A percentile compares a stretch with the other conserved stretches of the same genome.
These are phyloP conservation scores for Pontoporia blainvillei DNA, from an alignment of 2,113 vertebrate genomes.

Conservation along the genomic window DNA sequence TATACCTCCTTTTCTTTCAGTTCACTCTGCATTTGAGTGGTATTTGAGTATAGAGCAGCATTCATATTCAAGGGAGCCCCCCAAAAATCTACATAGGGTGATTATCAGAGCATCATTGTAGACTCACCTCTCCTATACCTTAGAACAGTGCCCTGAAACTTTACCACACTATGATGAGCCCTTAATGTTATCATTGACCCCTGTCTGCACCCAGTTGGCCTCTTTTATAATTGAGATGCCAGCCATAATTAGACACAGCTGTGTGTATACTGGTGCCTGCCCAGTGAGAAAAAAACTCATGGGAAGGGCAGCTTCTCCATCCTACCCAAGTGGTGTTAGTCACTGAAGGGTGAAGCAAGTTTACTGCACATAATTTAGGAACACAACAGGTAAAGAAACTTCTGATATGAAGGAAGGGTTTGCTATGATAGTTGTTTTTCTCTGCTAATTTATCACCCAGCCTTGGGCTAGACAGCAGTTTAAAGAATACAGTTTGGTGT, in stretches of 20 bases:
- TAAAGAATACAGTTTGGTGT: constrained; percentile 38
- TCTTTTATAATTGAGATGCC: neutral
- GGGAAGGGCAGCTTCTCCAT: neutral
- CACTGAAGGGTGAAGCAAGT: neutral
- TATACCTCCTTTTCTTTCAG: neutral
- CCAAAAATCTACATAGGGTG: neutral
- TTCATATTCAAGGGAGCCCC: neutral
- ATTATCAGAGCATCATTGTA: neutral
- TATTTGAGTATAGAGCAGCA: neutral
- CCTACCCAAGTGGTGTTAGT: neutral
- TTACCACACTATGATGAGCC: neutral
- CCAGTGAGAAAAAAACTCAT: neutral
- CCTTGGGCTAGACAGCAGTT: constrained; percentile 27
- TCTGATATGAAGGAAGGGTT: neutral
- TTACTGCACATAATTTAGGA: neutral
- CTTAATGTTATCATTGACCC: constrained; percentile 29
- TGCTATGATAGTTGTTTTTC: constrained; percentile 37
- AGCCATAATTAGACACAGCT: constrained; percentile 41
- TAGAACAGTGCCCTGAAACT: neutral
- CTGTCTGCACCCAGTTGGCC: neutral
- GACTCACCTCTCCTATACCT: neutral
- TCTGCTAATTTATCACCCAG: constrained; percentile 28
- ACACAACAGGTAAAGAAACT: neutral
- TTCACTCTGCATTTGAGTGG: neutral
- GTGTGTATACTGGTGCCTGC: neutral